phyloP scores from a whole-genome alignment of 1,140 invertebrate genomes.

The Drosophila tani region DNA sequence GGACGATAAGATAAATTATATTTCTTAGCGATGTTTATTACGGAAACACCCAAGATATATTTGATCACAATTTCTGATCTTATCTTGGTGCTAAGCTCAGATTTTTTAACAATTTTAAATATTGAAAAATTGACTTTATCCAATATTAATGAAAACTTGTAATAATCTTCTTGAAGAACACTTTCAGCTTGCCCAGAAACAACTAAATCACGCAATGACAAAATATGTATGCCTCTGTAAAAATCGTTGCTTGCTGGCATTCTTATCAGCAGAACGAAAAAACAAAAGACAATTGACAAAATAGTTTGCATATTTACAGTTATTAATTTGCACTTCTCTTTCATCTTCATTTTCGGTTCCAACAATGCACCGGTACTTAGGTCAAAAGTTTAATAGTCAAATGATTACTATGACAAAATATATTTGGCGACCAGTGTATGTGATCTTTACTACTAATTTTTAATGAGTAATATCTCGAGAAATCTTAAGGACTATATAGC shows the following conservation, averaged over 20 bases:
- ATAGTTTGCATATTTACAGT: constrained; percentile 28
- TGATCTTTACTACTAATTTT: too few species aligned
- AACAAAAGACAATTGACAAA: constrained; percentile 21
- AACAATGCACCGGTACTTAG: constrained; percentile 14
- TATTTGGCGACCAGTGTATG: constrained; percentile 7
- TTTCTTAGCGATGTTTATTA: constrained; percentile 23
- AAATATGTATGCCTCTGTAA: constrained; percentile 22
- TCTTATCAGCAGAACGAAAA: constrained; percentile 17
- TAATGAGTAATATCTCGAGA: too few species aligned
- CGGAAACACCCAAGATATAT: constrained; percentile 13
- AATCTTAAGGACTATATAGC: too few species aligned
- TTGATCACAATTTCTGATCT: constrained; percentile 8
- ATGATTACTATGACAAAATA: constrained; percentile 18
- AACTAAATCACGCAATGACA: constrained; percentile 21
- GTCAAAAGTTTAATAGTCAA: constrained; percentile 13
- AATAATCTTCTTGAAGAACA: constrained; percentile 2
- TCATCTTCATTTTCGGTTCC: constrained; percentile 11
- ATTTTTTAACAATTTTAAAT: constrained; percentile 23
- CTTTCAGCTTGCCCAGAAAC: constrained; percentile 9
- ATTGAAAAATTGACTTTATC: constrained; percentile 1
- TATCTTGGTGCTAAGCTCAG: neutral
- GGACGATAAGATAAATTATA: constrained; percentile 18
- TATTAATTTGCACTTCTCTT: constrained; percentile 22
- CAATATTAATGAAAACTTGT: constrained; percentile 2
- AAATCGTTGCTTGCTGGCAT: constrained; percentile 21